Conservation (phyloP, 2,888 invertebrate genomes). For the Venustoraphidia nigricollis region DNA sequence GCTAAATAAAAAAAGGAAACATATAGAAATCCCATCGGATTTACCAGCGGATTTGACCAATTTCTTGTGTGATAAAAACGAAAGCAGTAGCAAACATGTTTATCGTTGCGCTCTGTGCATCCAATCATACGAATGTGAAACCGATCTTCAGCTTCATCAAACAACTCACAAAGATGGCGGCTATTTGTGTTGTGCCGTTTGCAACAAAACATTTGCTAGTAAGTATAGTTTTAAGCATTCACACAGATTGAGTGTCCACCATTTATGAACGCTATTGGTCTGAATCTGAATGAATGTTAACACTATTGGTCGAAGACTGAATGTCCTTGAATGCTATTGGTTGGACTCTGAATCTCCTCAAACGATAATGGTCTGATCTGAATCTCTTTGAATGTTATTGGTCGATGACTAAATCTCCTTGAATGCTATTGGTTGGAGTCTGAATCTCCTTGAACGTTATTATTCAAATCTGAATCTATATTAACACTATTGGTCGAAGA, state of each 20-base stretch:
- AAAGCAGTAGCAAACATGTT: constrained; percentile 13
- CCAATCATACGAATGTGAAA: constrained; percentile 29
- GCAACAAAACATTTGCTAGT: constrained; percentile 35
- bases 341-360: too few species aligned
- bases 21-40: neutral
- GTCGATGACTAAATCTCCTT: too few species aligned
- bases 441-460: too few species aligned
- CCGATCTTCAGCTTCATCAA: constrained; percentile 33
- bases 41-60: constrained; percentile 15
- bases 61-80: constrained; percentile 21
- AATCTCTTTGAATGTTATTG: too few species aligned
- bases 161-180: constrained; percentile 28
- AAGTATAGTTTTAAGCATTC: constrained; percentile 12
- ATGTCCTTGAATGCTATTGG: too few species aligned
- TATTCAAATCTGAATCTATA: too few species aligned
- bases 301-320: too few species aligned
- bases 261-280: neutral
- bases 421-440: too few species aligned
- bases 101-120: constrained; percentile 30
- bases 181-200: constrained; percentile 29
- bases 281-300: neutral
- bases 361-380: too few species aligned
- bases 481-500: too few species aligned
- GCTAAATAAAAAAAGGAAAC: too few species aligned
- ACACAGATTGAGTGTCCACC: neutral